Conservation (phyloP, 2,797 vertebrate genomes). For the Rhinatrema bivittatum region DNA sequence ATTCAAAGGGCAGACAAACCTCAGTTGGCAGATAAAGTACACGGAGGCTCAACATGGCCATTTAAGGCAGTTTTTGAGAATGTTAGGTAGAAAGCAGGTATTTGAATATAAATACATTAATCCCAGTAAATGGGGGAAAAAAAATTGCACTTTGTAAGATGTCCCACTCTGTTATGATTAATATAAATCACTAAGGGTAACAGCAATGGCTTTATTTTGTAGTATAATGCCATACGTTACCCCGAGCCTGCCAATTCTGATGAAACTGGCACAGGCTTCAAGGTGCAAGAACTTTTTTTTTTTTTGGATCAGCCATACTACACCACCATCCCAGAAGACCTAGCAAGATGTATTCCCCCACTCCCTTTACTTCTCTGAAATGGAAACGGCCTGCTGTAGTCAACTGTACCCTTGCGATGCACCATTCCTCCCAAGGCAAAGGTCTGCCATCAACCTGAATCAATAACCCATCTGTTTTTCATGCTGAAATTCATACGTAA, state of each 20-base stretch:
- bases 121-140: background rate
- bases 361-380: too few relatives aligned
- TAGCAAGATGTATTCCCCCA: background rate
- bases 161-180: background rate
- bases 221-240: too few relatives aligned
- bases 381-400: background rate
- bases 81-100: slow-evolving; percentile 1
- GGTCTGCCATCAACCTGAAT: too few relatives aligned
- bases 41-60: background rate
- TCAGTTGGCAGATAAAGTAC: background rate
- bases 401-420: background rate
- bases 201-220: too few relatives aligned
- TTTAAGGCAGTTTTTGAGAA: slow-evolving; percentile 21
- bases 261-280: slow-evolving; percentile 13
- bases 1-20: background rate
- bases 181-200: too few relatives aligned
- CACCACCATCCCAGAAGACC: too few relatives aligned
- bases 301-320: slow-evolving; percentile 9
- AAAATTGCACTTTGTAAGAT: background rate
- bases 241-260: slow-evolving; percentile 3
- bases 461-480: slow-evolving; percentile 23
- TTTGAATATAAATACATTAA: slow-evolving; percentile 9
- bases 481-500: slow-evolving; percentile 31
- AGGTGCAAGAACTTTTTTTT: slow-evolving; percentile 16
- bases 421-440: too few relatives aligned